Evolutionary conservation across 2,113 vertebrate genomes (phyloP), one percentile per base, ranked within the genome.

Genomic region (Neogobius melanostomus): DNA sequence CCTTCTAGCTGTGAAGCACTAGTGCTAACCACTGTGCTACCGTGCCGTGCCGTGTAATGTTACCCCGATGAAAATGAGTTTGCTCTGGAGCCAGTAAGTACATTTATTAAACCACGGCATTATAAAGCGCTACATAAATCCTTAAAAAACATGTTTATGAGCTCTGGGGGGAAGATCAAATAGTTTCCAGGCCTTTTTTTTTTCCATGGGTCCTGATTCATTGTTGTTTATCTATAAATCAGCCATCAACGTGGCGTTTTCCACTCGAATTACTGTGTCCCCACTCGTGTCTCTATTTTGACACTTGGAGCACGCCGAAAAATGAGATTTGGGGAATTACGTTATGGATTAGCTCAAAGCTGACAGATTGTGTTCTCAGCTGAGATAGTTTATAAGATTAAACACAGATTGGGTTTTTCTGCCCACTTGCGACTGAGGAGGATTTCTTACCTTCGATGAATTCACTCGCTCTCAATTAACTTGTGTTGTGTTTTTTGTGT

Each of bases 261-360:
- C 59, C 42, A 1, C 46, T 53, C 11, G 0, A 17, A 9, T 28
- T 9, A 43, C 6, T 10, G 44, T 51, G 28, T 57, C 50, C 11
- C 8, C 14, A 4, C 11, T 44, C 10, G 0, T 8, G 48, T 60
- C 59, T 48, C 43, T 44, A 46, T 76, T 6, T 70, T 62, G 54
- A 66, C 43, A 61, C 17, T 66, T 69, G 66, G 14, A 44, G 16
- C 28, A 14, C 47, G 64, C 16, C 28, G 28, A 36, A 64, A 71
- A 78, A 78, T 65, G 5, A 70, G 66, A 79, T 82, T 48, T 47
- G 42, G 12, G 42, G 68, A 69, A 75, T 78, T 75, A 75, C 6
- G 16, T 69, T 44, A 14, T 45, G 36, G 54, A 62, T 75, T 63
- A 72, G 66, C 47, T 53, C n/a, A 53, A 67, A 17, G n/a, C 49